phyloP scores from a whole-genome alignment of 2,888 invertebrate genomes.

The Melanostoma mellinum region DNA sequence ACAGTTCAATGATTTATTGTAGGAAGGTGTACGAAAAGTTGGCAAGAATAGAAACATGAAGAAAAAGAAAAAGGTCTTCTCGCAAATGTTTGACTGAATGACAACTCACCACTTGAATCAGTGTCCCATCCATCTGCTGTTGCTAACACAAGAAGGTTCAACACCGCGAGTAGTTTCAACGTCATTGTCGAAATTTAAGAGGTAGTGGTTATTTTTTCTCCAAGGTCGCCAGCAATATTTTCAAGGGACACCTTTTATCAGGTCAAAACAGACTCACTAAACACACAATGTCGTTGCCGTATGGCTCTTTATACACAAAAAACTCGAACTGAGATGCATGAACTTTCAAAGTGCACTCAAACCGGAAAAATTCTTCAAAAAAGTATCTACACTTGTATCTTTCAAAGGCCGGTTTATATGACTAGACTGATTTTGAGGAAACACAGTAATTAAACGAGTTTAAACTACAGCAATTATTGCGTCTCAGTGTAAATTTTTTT shows the following conservation, averaged over 20 bases:
- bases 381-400: background rate
- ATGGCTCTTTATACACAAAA: background rate
- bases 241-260: conserved; percentile 19
- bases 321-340: background rate
- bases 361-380: background rate
- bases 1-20: too few species aligned
- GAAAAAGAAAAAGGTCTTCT: conserved; percentile 2
- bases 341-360: background rate
- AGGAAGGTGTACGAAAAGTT: too few species aligned
- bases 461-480: too few species aligned
- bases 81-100: background rate
- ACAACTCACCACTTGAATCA: conserved; percentile 27
- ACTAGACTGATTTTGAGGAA: too few species aligned
- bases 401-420: too few species aligned
- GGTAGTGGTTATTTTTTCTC: background rate
- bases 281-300: background rate
- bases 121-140: conserved; percentile 32
- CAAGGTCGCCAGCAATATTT: conserved; percentile 35
- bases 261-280: conserved; percentile 19
- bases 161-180: conserved; percentile 13
- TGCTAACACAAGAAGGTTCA: conserved; percentile 5
- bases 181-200: conserved; percentile 7
- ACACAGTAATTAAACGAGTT: too few species aligned
- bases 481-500: too few species aligned
- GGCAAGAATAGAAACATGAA: background rate